Evolutionary conservation across 2,888 invertebrate genomes (phyloP).

Genomic region (Drosophila parthenogenetica): DNA sequence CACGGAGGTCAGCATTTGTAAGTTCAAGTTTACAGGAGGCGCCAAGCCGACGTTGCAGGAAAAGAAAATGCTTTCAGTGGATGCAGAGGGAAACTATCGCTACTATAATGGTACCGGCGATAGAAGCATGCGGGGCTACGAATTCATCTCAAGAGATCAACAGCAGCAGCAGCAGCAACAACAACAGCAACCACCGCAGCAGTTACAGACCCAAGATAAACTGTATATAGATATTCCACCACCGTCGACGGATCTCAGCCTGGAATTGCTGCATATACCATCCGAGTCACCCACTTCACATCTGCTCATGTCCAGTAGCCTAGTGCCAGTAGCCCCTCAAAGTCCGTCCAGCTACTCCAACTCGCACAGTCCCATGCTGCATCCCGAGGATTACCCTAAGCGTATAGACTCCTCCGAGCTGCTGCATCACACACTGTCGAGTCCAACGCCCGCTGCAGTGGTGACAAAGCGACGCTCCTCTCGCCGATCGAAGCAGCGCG

Average conservation of each 20-base stretch:
- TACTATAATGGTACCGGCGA: constrained; percentile 95
- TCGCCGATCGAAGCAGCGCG: constrained; percentile 92
- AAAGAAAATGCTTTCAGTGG: constrained; percentile 96
- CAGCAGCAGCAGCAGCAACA: constrained; percentile 86
- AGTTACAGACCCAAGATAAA: constrained; percentile 84
- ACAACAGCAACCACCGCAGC: constrained; percentile 26
- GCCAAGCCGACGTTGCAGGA: constrained; percentile 95
- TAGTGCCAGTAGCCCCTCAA: constrained; percentile 63
- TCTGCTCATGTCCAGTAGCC: constrained; percentile 59
- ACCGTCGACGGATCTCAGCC: constrained; percentile 82
- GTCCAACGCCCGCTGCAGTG: constrained; percentile 15
- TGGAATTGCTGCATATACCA: constrained; percentile 83
- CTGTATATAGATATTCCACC: constrained; percentile 82
- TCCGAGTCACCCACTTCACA: constrained; percentile 81
- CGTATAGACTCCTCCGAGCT: constrained; percentile 23
- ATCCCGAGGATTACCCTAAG: constrained; percentile 41
- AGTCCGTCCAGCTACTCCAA: constrained; percentile 59
- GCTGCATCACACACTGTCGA: constrained; percentile 15
- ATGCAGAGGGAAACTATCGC: constrained; percentile 94
- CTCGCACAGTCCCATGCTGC: constrained; percentile 47
- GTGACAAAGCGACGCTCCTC: constrained; percentile 90
- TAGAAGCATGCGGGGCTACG: constrained; percentile 88
- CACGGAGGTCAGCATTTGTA: constrained; percentile 95
- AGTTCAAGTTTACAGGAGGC: constrained; percentile 96
- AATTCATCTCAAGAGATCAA: constrained; percentile 91